Evolutionary conservation across 2,113 vertebrate genomes (phyloP).

Genomic region (Marmota monax): DNA sequence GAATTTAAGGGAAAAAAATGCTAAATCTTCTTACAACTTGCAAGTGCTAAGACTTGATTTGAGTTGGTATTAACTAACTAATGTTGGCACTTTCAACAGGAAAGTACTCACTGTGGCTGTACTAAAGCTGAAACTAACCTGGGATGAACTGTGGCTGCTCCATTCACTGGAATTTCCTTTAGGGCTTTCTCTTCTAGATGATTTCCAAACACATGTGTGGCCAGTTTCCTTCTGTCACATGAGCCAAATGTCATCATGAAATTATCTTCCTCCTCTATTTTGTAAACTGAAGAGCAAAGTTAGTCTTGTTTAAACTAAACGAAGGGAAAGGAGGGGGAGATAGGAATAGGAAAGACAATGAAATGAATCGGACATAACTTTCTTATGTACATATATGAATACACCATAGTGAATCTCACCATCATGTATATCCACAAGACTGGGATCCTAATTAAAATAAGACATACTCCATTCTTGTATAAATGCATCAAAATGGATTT

Average conservation of each 20-base stretch:
- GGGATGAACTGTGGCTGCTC: background rate
- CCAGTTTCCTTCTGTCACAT: conserved; percentile 3
- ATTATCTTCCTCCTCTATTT: background rate
- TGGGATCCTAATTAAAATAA: no score
- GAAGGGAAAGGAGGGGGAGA: no score
- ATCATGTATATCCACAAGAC: no score
- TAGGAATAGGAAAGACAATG: no score
- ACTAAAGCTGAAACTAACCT: conserved; percentile 6
- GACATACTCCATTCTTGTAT: no score
- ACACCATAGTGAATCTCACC: no score
- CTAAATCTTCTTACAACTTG: conserved; percentile 23
- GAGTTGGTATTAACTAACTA: background rate
- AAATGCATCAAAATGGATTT: no score
- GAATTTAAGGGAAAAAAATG: conserved; percentile 12
- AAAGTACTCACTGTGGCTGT: background rate
- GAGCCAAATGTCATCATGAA: background rate
- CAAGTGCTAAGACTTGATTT: background rate
- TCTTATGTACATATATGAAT: no score
- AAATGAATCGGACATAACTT: no score
- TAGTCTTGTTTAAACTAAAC: background rate
- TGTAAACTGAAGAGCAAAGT: background rate
- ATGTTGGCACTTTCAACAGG: background rate
- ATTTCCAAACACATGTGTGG: conserved; percentile 6
- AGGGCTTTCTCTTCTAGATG: background rate
- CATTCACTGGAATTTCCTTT: background rate